Percentiles rank a stretch among this genome's conserved stretches.
Evolutionary conservation across 2,888 invertebrate genomes (phyloP).

Genomic region (Nebria salina): DNA sequence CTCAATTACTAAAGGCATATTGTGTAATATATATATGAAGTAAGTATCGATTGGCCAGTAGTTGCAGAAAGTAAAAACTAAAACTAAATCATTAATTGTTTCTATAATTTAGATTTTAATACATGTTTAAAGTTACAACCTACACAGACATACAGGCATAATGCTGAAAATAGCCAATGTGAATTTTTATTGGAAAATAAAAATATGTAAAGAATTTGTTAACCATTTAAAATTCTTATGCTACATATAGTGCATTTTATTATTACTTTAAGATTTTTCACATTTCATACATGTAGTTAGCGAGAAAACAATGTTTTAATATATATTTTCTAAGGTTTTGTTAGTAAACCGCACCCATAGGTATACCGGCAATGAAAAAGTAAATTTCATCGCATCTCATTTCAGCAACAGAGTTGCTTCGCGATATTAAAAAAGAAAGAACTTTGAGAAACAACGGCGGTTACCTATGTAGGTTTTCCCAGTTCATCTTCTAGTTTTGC

Average conservation of each 20-base stretch:
- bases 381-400: background rate
- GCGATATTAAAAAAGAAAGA: background rate
- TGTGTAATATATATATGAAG: no score
- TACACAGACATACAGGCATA: no score
- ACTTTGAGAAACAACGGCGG: background rate
- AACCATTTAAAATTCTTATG: background rate
- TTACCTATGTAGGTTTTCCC: slow-evolving; percentile 14
- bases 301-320: background rate
- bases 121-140: no score
- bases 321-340: background rate
- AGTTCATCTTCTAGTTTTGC: slow-evolving; percentile 28
- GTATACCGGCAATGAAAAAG: background rate
- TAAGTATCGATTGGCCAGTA: no score
- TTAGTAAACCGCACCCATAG: background rate
- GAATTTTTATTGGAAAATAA: no score
- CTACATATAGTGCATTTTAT: background rate
- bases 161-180: no score
- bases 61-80: no score
- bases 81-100: no score
- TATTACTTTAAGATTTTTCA: background rate
- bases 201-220: no score
- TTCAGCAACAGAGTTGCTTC: background rate
- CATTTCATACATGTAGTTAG: background rate
- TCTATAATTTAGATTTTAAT: no score
- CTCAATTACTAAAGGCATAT: no score